Conservation (phyloP, 2,888 invertebrate genomes). For the Drosophila flavopinicola region DNA sequence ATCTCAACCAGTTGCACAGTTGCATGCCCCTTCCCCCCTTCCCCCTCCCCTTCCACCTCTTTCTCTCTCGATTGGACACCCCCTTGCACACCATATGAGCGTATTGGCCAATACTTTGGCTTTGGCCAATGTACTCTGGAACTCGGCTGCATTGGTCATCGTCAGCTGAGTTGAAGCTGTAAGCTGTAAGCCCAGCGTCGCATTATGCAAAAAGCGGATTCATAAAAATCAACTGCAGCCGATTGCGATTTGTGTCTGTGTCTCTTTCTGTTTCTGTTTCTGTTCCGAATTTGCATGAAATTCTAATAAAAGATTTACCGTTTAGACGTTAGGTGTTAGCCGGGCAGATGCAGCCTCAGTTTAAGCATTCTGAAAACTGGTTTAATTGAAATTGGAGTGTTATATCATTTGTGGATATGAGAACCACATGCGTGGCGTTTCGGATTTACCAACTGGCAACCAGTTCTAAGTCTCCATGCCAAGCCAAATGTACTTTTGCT, state of each 20-base stretch:
- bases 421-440: constrained; percentile 24
- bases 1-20: constrained; percentile 66
- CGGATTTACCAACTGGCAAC: constrained; percentile 25
- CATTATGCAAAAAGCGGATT: constrained; percentile 64
- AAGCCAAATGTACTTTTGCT: constrained; percentile 21
- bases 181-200: constrained; percentile 10
- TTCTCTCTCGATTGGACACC: background rate
- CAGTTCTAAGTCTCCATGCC: constrained; percentile 32
- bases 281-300: constrained; percentile 65
- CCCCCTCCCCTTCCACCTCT: background rate
- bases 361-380: constrained; percentile 57
- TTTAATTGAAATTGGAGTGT: constrained; percentile 65
- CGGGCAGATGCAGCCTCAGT: constrained; percentile 50
- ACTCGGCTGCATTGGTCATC: constrained; percentile 41
- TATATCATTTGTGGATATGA: constrained; percentile 57
- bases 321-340: constrained; percentile 56
- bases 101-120: constrained; percentile 57
- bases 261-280: no score
- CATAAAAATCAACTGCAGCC: constrained; percentile 55
- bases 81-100: constrained; percentile 9
- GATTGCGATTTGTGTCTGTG: constrained; percentile 21
- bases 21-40: background rate
- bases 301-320: constrained; percentile 76
- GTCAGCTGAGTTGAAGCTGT: constrained; percentile 1
- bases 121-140: constrained; percentile 44